A percentile compares a stretch with the other conserved stretches of the same genome.
phyloP scores from a whole-genome alignment of 2,113 vertebrate species.

The Papio anubis region DNA sequence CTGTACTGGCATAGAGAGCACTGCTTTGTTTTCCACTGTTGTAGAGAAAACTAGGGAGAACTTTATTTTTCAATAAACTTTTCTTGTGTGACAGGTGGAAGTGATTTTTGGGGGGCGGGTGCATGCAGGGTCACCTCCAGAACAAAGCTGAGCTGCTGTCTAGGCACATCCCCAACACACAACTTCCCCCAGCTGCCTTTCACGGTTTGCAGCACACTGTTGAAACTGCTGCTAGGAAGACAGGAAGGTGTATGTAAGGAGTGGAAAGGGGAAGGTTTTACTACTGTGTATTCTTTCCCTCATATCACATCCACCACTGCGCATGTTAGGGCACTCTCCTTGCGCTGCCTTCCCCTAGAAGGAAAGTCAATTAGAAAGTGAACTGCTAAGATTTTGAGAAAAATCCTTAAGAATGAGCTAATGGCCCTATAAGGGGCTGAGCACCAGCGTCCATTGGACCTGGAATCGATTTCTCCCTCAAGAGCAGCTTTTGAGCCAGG shows the following conservation, averaged over 20 bases:
- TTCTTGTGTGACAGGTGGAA: slow-evolving; percentile 88
- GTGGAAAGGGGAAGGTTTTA: rapidly evolving
- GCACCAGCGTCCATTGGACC: background rate
- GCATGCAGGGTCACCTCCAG: background rate
- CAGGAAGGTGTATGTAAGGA: background rate
- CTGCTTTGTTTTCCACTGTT: slow-evolving; percentile 86
- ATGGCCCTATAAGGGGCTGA: background rate
- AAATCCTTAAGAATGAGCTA: background rate
- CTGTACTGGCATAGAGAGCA: slow-evolving; percentile 81
- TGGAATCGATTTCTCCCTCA: too few relatives aligned
- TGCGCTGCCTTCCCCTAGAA: background rate
- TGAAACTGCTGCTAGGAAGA: background rate
- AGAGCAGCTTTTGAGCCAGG: background rate
- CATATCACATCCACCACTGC: rapidly evolving
- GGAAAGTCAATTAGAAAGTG: background rate
- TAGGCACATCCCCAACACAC: background rate
- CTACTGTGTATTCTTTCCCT: rapidly evolving
- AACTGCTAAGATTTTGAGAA: background rate
- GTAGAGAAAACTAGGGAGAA: slow-evolving; percentile 92
- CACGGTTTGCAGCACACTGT: rapidly evolving
- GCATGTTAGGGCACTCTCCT: rapidly evolving
- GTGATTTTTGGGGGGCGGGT: slow-evolving; percentile 29
- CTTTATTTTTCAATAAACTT: slow-evolving; percentile 98
- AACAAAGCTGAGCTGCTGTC: background rate
- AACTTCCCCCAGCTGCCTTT: too few relatives aligned